Percentiles rank a stretch among this genome's conserved stretches.
Evolutionary conservation across 2,888 invertebrate species (phyloP).

Genomic region (Ptilodon capucinus): DNA sequence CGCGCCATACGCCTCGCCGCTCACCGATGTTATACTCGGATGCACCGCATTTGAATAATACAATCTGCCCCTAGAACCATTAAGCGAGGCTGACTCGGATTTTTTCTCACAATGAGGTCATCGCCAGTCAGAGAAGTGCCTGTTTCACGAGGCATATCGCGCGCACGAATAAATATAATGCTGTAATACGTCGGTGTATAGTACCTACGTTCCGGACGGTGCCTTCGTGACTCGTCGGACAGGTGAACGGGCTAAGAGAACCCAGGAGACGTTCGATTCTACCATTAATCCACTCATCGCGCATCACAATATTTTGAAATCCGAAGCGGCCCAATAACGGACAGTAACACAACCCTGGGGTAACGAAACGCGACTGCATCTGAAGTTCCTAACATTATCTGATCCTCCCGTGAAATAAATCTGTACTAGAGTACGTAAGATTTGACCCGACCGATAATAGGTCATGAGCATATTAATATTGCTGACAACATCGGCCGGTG

Average conservation of each 20-base stretch:
- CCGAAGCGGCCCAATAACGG: conserved; percentile 53
- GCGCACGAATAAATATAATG: conserved; percentile 51
- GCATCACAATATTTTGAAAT: conserved; percentile 73
- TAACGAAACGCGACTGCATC: conserved; percentile 59
- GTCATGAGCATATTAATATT: conserved; percentile 77
- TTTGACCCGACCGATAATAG: conserved; percentile 72
- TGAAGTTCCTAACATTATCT: conserved; percentile 67
- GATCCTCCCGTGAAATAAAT: conserved; percentile 68
- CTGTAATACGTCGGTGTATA: conserved; percentile 49
- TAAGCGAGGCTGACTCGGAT: conserved; percentile 39
- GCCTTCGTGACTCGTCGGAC: conserved; percentile 54
- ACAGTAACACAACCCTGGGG: conserved; percentile 53
- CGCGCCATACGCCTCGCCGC: conserved; percentile 38
- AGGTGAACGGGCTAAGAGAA: conserved; percentile 53
- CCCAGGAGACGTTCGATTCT: conserved; percentile 43
- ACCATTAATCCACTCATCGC: conserved; percentile 51
- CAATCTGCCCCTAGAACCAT: conserved; percentile 40
- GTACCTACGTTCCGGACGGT: conserved; percentile 51
- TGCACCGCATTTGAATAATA: conserved; percentile 45
- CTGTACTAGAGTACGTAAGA: conserved; percentile 54
- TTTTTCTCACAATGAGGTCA: conserved; percentile 71
- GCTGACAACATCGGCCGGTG: conserved; percentile 73
- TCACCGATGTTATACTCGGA: conserved; percentile 47
- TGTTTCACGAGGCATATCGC: conserved; percentile 62
- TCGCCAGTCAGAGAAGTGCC: conserved; percentile 48